A percentile compares a stretch with the other conserved stretches of the same genome.
Conservation (phyloP, 2,113 vertebrate genomes). For the Amazona vittata region DNA sequence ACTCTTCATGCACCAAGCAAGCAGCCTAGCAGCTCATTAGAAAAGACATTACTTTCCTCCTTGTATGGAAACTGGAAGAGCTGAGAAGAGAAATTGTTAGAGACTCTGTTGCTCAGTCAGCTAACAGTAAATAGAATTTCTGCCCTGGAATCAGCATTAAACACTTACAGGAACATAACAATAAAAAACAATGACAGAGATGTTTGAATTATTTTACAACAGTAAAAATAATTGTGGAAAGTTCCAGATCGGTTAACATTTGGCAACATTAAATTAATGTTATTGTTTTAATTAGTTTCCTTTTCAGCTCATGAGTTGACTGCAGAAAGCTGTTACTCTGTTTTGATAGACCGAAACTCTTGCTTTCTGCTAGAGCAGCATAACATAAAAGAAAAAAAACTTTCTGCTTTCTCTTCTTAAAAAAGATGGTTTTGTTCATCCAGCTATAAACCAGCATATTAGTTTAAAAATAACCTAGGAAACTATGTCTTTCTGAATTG, state of each 20-base stretch:
- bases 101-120: background rate
- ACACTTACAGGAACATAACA: conserved; percentile 39
- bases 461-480: conserved; percentile 73
- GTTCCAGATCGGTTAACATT: conserved; percentile 12
- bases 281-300: conserved; percentile 40
- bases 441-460: conserved; percentile 55
- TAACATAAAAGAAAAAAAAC: background rate
- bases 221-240: conserved; percentile 41
- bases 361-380: conserved; percentile 9
- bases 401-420: background rate
- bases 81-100: background rate
- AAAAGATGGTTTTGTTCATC: conserved; percentile 54
- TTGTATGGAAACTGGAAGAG: background rate
- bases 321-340: conserved; percentile 14
- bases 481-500: conserved; percentile 71
- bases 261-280: conserved; percentile 6
- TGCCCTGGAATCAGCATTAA: background rate
- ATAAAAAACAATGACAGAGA: background rate
- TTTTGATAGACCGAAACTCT: conserved; percentile 24
- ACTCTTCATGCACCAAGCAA: background rate
- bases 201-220: background rate
- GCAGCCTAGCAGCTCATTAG: background rate
- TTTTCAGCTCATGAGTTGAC: conserved; percentile 18
- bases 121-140: background rate
- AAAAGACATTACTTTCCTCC: background rate